Evolutionary conservation across 1,140 invertebrate species (phyloP).

Genomic region (Papilio xuthus): DNA sequence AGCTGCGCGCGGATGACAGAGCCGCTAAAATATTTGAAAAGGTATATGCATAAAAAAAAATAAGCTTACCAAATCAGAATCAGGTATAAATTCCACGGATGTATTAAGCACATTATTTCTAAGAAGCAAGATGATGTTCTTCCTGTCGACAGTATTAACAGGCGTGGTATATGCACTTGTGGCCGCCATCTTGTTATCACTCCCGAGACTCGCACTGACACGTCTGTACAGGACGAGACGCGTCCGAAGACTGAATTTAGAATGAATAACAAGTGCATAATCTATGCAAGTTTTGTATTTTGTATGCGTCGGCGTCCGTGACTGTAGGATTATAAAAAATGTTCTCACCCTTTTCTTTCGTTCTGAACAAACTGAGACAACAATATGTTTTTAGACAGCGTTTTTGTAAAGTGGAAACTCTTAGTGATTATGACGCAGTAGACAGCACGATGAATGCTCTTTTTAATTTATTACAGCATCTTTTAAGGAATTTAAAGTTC

Average conservation of each 20-base stretch:
- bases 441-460: neutral
- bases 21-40: too few species aligned
- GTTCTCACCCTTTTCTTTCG: neutral
- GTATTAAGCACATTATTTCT: slow-evolving; percentile 62
- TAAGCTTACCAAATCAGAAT: slow-evolving; percentile 58
- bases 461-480: too few species aligned
- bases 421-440: neutral
- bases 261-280: neutral
- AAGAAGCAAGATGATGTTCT: slow-evolving; percentile 61
- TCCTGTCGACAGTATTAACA: slow-evolving; percentile 57
- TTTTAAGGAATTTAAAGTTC: too few species aligned
- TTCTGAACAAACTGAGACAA: neutral
- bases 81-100: slow-evolving; percentile 57
- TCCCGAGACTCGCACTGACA: neutral
- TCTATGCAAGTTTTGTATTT: neutral
- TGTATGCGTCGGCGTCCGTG: neutral
- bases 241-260: slow-evolving; percentile 13
- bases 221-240: slow-evolving; percentile 21
- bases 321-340: neutral
- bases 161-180: slow-evolving; percentile 51
- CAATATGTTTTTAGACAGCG: neutral
- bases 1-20: too few species aligned
- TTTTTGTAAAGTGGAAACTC: neutral
- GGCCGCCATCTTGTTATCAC: slow-evolving; percentile 34
- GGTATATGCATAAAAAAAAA: too few species aligned